Evolutionary conservation across 1,140 invertebrate species (phyloP), one percentile per base, ranked within the genome.

Genomic region (Drosophila grimshawi): DNA sequence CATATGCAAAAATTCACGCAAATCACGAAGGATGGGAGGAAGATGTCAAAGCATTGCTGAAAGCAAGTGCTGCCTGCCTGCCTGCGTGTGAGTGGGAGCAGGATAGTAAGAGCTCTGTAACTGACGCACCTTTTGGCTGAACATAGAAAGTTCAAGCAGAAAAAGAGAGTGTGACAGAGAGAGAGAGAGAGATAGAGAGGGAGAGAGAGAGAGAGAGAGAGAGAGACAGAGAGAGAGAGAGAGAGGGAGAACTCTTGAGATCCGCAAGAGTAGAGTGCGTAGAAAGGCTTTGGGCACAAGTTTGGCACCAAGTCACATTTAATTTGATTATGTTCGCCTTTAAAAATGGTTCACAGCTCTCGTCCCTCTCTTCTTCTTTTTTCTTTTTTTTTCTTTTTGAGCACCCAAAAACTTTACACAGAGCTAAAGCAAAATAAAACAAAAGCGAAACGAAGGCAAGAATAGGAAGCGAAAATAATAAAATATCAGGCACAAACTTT

Each of bases 241-340:
- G 41, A 33, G 19, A 56, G 19, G 41, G 11, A n/a, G 39, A n/a
- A 3, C 10, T n/a, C 39, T 43, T 43, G n/a, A n/a, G 39, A 7
- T 43, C 39, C 39, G n/a, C 39, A 43, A n/a, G 3, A 41, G 2
- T 27, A 57, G 41, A 55, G n/a, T 46, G 37, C 27, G 48, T 45
- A 53, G 19, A 69, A 63, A 74, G 71, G 48, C 56, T 62, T 55
- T 70, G 39, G 52, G 52, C 46, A 45, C 37, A 65, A 65, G 33
- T 64, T 56, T 49, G 10, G 35, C 45, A 41, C 68, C 63, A 70
- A 66, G 71, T 81, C 75, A 52, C 80, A 82, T 82, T 82, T 82
- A 82, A 82, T 82, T 82, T 78, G 75, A 82, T 82, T 82, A 70
- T 81, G 33, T 51, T 64, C 29, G 10, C 3, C 49, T 33, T 19